Evolutionary conservation across 2,113 vertebrate genomes (phyloP).

Genomic region (Phyllostomus hastatus): DNA sequence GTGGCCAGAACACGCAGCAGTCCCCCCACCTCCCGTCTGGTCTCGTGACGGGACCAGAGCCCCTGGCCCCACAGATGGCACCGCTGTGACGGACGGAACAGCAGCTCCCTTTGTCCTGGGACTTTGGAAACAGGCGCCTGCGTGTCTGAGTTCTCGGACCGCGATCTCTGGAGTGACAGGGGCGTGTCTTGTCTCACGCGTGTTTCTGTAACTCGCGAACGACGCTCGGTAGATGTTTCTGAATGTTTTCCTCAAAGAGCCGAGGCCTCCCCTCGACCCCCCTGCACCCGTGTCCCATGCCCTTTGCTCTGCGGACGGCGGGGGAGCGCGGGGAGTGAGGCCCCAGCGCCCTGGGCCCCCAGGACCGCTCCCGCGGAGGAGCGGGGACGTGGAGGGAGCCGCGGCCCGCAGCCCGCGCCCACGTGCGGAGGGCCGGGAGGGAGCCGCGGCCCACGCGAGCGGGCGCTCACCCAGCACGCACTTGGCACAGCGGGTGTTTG

Average conservation of each 20-base stretch:
- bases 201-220: too few relatives aligned
- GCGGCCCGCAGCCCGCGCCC: too few relatives aligned
- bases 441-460: fast-evolving
- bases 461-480: fast-evolving
- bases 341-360: neutral
- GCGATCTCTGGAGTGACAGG: neutral
- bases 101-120: fast-evolving
- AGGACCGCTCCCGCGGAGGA: neutral
- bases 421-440: too few relatives aligned
- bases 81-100: fast-evolving
- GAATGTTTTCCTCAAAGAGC: fast-evolving
- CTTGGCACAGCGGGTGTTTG: neutral
- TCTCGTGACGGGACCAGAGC: neutral
- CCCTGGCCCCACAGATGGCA: fast-evolving
- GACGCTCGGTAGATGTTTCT: neutral
- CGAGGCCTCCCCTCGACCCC: fast-evolving
- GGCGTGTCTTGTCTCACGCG: fast-evolving
- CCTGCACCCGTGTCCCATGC: too few relatives aligned
- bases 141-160: neutral
- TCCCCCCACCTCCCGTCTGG: neutral
- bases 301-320: neutral
- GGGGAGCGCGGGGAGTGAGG: fast-evolving
- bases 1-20: too few relatives aligned
- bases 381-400: fast-evolving
- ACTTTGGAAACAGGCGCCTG: neutral